Percentiles rank a stretch among this genome's conserved stretches.
phyloP scores from a whole-genome alignment of 2,888 invertebrate genomes.

The Napeogenes inachia region DNA sequence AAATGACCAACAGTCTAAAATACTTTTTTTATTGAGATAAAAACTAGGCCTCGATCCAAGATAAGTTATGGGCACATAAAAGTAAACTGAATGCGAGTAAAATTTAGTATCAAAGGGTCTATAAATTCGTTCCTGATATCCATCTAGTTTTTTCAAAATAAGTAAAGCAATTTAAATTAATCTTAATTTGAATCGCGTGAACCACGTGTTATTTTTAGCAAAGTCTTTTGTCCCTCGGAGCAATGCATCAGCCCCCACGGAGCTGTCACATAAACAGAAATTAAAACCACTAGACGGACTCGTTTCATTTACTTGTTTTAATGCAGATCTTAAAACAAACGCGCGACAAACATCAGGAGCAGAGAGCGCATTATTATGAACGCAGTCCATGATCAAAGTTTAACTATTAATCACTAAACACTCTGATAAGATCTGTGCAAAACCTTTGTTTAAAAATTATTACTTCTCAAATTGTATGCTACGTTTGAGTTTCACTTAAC shows the following conservation, averaged over 20 bases:
- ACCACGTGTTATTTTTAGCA: conserved; percentile 17
- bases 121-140: conserved; percentile 3
- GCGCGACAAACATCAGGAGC: too few species aligned
- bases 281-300: conserved; percentile 15
- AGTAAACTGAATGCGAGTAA: background rate
- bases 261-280: conserved; percentile 20
- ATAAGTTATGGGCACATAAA: background rate
- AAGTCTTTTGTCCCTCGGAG: conserved; percentile 11
- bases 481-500: too few species aligned
- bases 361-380: conserved; percentile 3
- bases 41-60: background rate
- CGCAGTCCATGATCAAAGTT: conserved; percentile 1
- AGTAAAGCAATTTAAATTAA: conserved; percentile 16
- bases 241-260: conserved; percentile 15
- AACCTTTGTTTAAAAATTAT: too few species aligned
- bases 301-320: conserved; percentile 10
- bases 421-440: too few species aligned
- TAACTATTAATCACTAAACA: too few species aligned
- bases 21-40: background rate
- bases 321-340: conserved; percentile 11
- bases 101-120: background rate
- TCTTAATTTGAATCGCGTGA: conserved; percentile 13
- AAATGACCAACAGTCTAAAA: too few species aligned
- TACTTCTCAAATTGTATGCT: too few species aligned
- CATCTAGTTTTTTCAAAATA: conserved; percentile 6